Conservation (phyloP, 2,113 vertebrate species). For the Eidolon helvum region DNA sequence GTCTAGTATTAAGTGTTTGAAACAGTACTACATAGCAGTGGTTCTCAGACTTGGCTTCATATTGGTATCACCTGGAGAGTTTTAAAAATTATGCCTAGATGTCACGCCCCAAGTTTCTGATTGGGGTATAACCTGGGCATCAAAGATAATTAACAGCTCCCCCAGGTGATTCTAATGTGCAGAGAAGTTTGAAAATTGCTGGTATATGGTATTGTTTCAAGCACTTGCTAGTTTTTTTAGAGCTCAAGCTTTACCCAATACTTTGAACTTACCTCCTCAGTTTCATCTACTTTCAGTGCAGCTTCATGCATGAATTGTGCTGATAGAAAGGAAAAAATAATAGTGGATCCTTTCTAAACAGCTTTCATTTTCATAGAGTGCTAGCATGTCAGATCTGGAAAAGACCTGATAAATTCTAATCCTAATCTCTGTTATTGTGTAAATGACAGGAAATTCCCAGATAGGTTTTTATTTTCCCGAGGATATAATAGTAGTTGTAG, state of each 20-base stretch:
- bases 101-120: neutral
- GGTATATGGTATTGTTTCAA: neutral
- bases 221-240: neutral
- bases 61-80: neutral
- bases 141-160: neutral
- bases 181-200: neutral
- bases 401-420: neutral
- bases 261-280: neutral
- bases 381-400: neutral
- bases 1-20: neutral
- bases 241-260: neutral
- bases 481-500: neutral
- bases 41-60: neutral
- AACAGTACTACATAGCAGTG: neutral
- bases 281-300: neutral
- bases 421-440: neutral
- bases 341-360: conserved; percentile 5
- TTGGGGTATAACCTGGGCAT: neutral
- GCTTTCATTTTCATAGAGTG: conserved; percentile 7
- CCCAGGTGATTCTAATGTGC: neutral
- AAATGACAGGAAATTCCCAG: neutral
- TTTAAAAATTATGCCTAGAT: neutral
- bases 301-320: neutral
- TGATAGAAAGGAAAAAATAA: neutral
- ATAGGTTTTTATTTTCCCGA: neutral